Conservation (phyloP, 2,113 vertebrate species). For the Ploceus nigricollis region DNA sequence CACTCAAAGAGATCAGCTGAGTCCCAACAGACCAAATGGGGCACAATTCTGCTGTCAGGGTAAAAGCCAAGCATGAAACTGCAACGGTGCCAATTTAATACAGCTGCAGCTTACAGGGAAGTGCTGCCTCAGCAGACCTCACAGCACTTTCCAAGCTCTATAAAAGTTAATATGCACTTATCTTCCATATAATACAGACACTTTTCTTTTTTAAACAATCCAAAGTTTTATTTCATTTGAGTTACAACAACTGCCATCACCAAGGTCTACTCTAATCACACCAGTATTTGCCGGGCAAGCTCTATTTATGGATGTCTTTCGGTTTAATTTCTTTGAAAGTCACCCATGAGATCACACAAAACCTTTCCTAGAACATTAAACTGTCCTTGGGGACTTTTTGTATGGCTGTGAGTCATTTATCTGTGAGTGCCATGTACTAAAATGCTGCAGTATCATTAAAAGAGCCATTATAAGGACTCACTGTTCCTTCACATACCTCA, state of each 20-base stretch:
- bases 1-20: not conserved
- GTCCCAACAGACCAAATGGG: not conserved
- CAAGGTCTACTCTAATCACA: not conserved
- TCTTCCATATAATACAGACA: not conserved
- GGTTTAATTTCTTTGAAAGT: not conserved
- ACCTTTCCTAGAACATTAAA: not conserved
- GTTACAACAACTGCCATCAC: not conserved
- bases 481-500: not conserved
- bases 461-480: not conserved
- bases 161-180: not conserved
- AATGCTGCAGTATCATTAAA: not conserved
- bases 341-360: not conserved
- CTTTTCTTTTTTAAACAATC: not conserved
- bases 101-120: not conserved
- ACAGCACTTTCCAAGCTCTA: not conserved
- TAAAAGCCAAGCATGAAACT: not conserved
- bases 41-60: not conserved
- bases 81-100: not conserved
- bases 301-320: not conserved
- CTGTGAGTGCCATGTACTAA: not conserved
- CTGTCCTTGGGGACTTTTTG: not conserved
- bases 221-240: not conserved
- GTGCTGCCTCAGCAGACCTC: not conserved
- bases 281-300: not conserved
- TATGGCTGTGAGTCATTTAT: not conserved